phyloP scores from a whole-genome alignment of 2,888 invertebrate genomes.

The Scaeva pyrastri region DNA sequence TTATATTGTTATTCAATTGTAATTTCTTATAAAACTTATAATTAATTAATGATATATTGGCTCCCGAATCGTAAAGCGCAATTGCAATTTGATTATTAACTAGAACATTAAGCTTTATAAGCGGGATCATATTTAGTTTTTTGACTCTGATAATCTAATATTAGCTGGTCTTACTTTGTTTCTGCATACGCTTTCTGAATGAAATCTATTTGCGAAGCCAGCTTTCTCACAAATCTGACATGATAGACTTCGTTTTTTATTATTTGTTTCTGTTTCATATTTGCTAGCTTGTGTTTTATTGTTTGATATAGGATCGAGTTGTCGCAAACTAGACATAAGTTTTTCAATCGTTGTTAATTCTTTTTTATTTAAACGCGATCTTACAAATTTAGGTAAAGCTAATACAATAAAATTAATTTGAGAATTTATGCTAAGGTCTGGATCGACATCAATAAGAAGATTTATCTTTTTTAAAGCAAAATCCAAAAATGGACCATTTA shows the following conservation, averaged over 20 bases:
- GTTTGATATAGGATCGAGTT: neutral
- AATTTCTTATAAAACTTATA: too few species aligned
- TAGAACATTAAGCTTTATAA: too few species aligned
- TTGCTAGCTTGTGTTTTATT: neutral
- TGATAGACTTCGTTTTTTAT: neutral
- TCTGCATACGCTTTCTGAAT: slow-evolving; percentile 1
- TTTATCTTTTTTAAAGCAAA: neutral
- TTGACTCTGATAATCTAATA: neutral
- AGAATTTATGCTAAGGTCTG: neutral
- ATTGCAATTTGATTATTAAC: too few species aligned
- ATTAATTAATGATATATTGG: too few species aligned
- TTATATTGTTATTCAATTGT: too few species aligned
- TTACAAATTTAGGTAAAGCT: neutral
- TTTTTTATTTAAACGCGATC: slow-evolving; percentile 1
- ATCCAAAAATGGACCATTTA: neutral
- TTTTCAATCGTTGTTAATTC: neutral
- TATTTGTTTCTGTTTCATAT: neutral
- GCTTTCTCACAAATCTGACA: neutral
- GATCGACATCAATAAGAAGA: neutral
- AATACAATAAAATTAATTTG: neutral
- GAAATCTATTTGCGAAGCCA: neutral
- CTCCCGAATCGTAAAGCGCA: too few species aligned
- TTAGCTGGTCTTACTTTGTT: neutral
- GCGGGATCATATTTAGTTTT: too few species aligned
- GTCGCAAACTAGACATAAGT: neutral